Percentiles rank a stretch among this genome's conserved stretches.
phyloP scores from a whole-genome alignment of 2,113 vertebrate species.

The Polypterus bichir region DNA sequence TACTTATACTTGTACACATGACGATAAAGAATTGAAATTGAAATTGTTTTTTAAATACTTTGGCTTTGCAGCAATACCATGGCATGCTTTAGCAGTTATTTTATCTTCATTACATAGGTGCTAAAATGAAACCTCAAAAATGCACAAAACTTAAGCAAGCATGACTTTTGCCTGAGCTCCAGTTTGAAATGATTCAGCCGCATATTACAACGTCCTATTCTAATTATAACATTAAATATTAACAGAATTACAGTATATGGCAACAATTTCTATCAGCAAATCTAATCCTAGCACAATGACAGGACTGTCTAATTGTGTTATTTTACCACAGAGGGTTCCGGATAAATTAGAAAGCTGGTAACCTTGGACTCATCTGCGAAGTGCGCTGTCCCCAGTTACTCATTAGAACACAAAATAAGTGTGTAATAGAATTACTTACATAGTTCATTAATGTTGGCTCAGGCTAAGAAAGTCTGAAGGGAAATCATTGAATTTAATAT shows the following conservation, averaged over 20 bases:
- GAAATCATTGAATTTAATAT: background rate
- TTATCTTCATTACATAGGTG: too few relatives aligned
- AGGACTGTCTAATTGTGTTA: slow-evolving; percentile 1
- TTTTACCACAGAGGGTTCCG: background rate
- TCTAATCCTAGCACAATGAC: background rate
- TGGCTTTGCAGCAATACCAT: too few relatives aligned
- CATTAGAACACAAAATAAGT: background rate
- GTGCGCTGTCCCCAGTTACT: background rate
- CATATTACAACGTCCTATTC: too few relatives aligned
- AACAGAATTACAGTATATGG: background rate
- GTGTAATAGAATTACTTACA: slow-evolving; percentile 1
- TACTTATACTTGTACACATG: too few relatives aligned
- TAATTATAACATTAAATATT: background rate
- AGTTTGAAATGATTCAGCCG: too few relatives aligned
- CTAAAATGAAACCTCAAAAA: too few relatives aligned
- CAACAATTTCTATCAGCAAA: background rate
- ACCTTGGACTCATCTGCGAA: slow-evolving; percentile 1
- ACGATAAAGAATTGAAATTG: too few relatives aligned
- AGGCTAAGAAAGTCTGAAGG: background rate
- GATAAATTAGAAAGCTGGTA: background rate
- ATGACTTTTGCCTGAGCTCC: too few relatives aligned
- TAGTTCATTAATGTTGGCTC: background rate
- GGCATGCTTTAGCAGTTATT: too few relatives aligned
- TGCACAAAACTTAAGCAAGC: too few relatives aligned
- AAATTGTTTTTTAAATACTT: too few relatives aligned